A percentile compares a stretch with the other conserved stretches of the same genome.
phyloP scores from a whole-genome alignment of 2,113 vertebrate genomes.

The Scopus umbretta region DNA sequence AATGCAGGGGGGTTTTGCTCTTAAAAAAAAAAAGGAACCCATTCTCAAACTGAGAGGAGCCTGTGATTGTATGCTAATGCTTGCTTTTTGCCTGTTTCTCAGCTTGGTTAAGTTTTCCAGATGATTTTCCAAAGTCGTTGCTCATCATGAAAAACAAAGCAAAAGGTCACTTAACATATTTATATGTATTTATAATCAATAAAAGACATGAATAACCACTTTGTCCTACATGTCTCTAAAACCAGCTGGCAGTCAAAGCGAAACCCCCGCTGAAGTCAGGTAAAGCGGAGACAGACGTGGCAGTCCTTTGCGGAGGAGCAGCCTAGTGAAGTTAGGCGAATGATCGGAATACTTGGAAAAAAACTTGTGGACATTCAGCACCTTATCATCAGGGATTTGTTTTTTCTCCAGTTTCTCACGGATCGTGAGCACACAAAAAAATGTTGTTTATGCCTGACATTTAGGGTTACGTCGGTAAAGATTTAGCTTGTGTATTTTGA shows the following conservation, averaged over 20 bases:
- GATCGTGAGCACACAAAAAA: neutral
- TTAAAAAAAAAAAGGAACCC: neutral
- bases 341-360: neutral
- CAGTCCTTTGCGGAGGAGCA: neutral
- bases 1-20: neutral
- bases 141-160: neutral
- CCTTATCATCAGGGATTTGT: neutral
- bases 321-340: neutral
- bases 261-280: neutral
- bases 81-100: conserved; percentile 49
- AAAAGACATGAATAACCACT: conserved; percentile 78
- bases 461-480: neutral
- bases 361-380: neutral
- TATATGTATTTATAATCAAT: conserved; percentile 92
- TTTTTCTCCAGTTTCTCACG: neutral
- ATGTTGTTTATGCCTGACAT: neutral
- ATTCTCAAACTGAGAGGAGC: conserved; percentile 5
- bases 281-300: neutral
- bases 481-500: neutral
- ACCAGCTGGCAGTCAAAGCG: neutral
- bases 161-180: conserved; percentile 72
- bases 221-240: conserved; percentile 63
- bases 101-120: neutral
- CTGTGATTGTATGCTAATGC: conserved; percentile 53
- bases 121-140: neutral